These are phyloP conservation scores for Euglossa dilemma DNA, from an alignment of 1,140 invertebrate species.

Conservation along the genomic window DNA sequence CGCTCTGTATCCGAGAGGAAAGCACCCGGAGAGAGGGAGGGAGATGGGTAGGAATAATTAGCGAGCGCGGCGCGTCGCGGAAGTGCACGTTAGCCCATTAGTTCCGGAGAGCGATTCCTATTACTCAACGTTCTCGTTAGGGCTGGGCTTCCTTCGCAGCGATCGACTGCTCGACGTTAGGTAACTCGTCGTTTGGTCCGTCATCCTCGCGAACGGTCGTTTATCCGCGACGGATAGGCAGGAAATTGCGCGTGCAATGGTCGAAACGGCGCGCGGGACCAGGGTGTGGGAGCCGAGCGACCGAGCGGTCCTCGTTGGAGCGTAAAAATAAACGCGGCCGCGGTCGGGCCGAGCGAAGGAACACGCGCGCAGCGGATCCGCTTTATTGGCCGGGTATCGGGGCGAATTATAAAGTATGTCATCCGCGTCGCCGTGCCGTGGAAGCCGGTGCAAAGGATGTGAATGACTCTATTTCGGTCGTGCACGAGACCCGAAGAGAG, in stretches of 20 bases:
- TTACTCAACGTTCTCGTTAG: constrained; percentile 57
- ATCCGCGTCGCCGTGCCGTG: neutral
- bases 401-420: constrained; percentile 10
- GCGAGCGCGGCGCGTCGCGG: constrained; percentile 15
- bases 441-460: constrained; percentile 16
- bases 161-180: constrained; percentile 32
- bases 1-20: neutral
- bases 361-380: neutral
- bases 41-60: neutral
- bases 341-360: neutral
- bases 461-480: constrained; percentile 55
- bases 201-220: constrained; percentile 19
- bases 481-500: constrained; percentile 19
- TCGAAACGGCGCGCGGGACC: constrained; percentile 1
- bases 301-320: constrained; percentile 1
- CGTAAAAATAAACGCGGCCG: constrained; percentile 19
- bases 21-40: neutral
- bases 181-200: constrained; percentile 44
- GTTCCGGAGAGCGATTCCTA: constrained; percentile 58
- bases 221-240: constrained; percentile 35
- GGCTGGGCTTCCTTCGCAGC: constrained; percentile 43
- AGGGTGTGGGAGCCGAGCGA: neutral
- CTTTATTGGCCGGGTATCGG: constrained; percentile 11
- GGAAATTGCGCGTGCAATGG: constrained; percentile 35
- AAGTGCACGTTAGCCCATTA: constrained; percentile 54